Conservation (phyloP, 2,888 invertebrate genomes). For the Troilus luridus region DNA sequence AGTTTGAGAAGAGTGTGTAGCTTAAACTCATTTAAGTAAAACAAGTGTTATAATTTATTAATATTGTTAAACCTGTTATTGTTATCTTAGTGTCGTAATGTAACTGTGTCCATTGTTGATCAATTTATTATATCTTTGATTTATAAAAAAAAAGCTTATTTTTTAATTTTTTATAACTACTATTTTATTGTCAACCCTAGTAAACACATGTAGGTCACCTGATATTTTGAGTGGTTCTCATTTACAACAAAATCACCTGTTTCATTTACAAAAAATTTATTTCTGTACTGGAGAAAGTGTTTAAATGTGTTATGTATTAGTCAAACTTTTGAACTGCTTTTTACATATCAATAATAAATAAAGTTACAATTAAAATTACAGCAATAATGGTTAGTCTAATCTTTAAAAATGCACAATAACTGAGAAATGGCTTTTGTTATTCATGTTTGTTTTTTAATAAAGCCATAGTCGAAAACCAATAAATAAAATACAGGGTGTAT, state of each 20-base stretch:
- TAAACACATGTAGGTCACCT: not conserved
- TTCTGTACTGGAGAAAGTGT: not conserved
- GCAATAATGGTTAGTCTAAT: no score
- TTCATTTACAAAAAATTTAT: not conserved
- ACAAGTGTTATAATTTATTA: constrained; percentile 58
- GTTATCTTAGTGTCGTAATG: constrained; percentile 63
- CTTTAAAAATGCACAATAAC: no score
- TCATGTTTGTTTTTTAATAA: no score
- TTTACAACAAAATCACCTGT: not conserved
- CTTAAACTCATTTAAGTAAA: constrained; percentile 18
- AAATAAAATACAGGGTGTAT: not conserved
- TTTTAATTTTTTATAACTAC: constrained; percentile 30
- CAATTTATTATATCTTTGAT: constrained; percentile 59
- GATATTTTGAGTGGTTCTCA: not conserved
- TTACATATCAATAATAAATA: no score
- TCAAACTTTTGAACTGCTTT: no score
- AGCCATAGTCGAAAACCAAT: no score
- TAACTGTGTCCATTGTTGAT: constrained; percentile 64
- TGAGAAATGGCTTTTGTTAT: no score
- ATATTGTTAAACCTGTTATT: constrained; percentile 62
- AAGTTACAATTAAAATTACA: no score
- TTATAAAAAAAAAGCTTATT: constrained; percentile 52
- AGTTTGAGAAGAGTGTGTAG: constrained; percentile 36
- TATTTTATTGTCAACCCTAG: not conserved
- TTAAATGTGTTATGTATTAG: not conserved